phyloP scores from a whole-genome alignment of 2,113 vertebrate species.

The Naja naja region DNA sequence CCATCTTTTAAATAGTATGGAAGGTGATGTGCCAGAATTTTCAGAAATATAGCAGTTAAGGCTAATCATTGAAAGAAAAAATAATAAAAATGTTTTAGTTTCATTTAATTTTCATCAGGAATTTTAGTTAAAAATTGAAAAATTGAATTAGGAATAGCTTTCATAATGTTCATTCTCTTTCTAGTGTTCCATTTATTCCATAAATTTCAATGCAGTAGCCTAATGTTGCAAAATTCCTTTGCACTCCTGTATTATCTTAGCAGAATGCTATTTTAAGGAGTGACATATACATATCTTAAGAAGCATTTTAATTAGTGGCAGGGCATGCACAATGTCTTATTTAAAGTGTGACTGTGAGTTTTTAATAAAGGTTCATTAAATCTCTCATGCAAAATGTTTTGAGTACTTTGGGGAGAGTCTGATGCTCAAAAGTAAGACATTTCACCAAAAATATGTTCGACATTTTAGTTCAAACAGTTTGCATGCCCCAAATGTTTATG shows the following conservation, averaged over 20 bases:
- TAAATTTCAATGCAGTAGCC: not conserved
- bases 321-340: not conserved
- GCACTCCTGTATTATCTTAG: not conserved
- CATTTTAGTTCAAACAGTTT: not conserved
- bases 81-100: not conserved
- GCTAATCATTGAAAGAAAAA: not conserved
- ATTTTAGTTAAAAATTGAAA: not conserved
- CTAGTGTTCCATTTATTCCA: not conserved
- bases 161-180: not conserved
- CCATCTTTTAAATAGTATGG: not conserved
- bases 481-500: not conserved
- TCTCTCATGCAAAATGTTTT: not conserved
- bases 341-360: not conserved
- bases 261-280: not conserved
- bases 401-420: not conserved
- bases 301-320: not conserved
- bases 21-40: not conserved
- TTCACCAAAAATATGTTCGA: not conserved
- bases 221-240: not conserved
- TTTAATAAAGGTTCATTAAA: not conserved
- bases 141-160: not conserved
- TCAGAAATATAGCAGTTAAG: not conserved
- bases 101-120: not conserved
- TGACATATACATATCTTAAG: not conserved
- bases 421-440: not conserved